Evolutionary conservation across 2,797 vertebrate genomes (phyloP), one percentile per base, ranked within the genome.

Genomic region (Picus viridis): DNA sequence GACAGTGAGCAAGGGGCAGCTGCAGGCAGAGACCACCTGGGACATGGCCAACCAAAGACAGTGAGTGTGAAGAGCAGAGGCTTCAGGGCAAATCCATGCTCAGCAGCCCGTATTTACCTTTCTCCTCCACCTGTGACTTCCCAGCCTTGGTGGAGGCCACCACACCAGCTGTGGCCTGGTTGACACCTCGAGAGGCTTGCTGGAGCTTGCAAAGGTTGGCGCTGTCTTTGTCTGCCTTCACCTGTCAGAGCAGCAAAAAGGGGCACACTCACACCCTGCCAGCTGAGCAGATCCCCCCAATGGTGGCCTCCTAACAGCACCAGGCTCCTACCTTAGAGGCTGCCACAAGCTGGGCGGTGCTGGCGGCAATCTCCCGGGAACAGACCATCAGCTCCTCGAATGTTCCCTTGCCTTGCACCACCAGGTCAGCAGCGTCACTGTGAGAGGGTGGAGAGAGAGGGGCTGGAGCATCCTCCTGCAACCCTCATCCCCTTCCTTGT

Each of bases 351-450:
- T 99, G 99, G 4, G 99, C 99, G 0, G 99, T 99, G 96, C 99
- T 99, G 77, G 99, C 99, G 0, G 99, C 99, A 1, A 99, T 99
- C 97, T 99, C 99, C 57, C 98, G 99, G 0, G 99, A 99, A 93
- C 99, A 99, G 77, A 99, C 99, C 98, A 99, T 99, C 68, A 99
- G 96, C 96, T 99, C 99, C 97, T 99, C 99, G 4, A 98, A 99
- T 49, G 99, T 99, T 80, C 99, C 99, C 93, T 98, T 98, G 58
- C 99, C 99, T 97, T 99, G 99, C 39, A 99, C 98, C 93, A 99
- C 98, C 94, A 99, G 97, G 86, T 99, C 99, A 6, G 99, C 99
- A 20, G 99, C 99, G 5, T 99, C 99, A 10, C 99, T 99, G 97
- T 0, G 2, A 57, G 58, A 75, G 67, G 84, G 65, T 32, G 12